Conservation (phyloP, 1,140 invertebrate species). For the Zelostemma sp. region DNA sequence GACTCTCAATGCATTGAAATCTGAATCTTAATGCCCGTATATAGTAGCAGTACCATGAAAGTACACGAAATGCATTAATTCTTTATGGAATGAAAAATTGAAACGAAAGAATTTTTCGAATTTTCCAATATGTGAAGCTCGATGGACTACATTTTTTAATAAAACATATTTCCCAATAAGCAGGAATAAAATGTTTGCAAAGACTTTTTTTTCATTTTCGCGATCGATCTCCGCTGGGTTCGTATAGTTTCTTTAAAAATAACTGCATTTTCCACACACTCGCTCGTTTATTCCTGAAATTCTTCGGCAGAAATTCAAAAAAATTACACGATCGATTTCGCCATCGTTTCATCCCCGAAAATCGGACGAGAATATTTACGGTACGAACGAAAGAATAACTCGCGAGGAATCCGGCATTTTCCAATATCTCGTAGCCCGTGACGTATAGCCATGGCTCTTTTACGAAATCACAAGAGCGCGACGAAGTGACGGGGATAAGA, state of each 20-base stretch:
- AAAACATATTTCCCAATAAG: slow-evolving; percentile 1
- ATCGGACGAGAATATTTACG: slow-evolving; percentile 44
- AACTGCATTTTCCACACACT: slow-evolving; percentile 20
- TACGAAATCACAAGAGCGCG: slow-evolving; percentile 41
- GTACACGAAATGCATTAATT: not conserved
- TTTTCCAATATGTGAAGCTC: too few relatives aligned
- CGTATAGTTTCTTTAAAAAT: not conserved
- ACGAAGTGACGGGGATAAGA: slow-evolving; percentile 30
- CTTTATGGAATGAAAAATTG: not conserved
- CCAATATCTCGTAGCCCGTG: slow-evolving; percentile 47
- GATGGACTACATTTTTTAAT: not conserved
- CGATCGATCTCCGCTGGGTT: not conserved
- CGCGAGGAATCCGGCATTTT: slow-evolving; percentile 45
- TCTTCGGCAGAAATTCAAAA: slow-evolving; percentile 25
- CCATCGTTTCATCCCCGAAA: slow-evolving; percentile 44
- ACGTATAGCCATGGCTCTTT: slow-evolving; percentile 46
- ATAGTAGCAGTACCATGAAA: too few relatives aligned
- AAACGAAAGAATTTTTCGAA: not conserved
- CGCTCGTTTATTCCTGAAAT: slow-evolving; percentile 34
- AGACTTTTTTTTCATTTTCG: too few relatives aligned
- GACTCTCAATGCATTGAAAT: too few relatives aligned
- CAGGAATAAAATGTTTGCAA: too few relatives aligned
- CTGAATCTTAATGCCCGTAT: too few relatives aligned
- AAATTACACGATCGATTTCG: slow-evolving; percentile 46
- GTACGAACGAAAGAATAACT: slow-evolving; percentile 46